These are phyloP conservation scores for Sacculina carcini DNA, from an alignment of 2,888 invertebrate genomes.

Conservation along the genomic window DNA sequence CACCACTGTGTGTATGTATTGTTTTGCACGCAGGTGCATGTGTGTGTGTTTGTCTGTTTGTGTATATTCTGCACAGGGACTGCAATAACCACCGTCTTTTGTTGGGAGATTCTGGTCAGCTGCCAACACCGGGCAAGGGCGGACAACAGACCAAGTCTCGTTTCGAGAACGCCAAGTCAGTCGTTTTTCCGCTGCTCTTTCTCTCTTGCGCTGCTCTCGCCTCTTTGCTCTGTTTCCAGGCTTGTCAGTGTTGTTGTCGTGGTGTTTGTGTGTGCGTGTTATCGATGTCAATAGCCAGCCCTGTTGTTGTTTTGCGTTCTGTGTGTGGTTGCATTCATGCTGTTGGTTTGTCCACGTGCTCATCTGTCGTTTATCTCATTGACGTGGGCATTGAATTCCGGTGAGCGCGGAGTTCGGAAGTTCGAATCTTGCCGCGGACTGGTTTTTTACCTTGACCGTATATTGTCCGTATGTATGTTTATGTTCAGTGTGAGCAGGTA, in stretches of 20 bases:
- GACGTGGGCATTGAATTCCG: too few relatives aligned
- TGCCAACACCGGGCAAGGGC: constrained; percentile 50
- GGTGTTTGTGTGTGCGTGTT: too few relatives aligned
- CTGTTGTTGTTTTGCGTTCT: too few relatives aligned
- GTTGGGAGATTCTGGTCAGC: constrained; percentile 75
- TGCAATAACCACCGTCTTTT: constrained; percentile 79
- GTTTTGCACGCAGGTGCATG: background rate
- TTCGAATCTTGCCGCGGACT: too few relatives aligned
- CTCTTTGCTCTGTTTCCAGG: background rate
- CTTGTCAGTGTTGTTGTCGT: constrained; percentile 12
- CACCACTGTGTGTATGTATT: background rate
- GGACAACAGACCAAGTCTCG: constrained; percentile 19
- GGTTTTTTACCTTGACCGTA: too few relatives aligned
- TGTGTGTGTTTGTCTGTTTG: background rate
- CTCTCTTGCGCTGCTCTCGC: background rate
- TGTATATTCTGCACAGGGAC: constrained; percentile 25
- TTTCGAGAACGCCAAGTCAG: constrained; percentile 10
- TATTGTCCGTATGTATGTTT: too few relatives aligned
- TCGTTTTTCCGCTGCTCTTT: constrained; percentile 12
- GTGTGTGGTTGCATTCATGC: too few relatives aligned
- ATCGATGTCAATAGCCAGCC: too few relatives aligned
- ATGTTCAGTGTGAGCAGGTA: too few relatives aligned
- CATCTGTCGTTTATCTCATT: too few relatives aligned
- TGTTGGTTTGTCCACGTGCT: too few relatives aligned
- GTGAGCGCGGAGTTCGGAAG: too few relatives aligned